phyloP scores from a whole-genome alignment of 2,888 invertebrate species.

The Villa cingulata region DNA sequence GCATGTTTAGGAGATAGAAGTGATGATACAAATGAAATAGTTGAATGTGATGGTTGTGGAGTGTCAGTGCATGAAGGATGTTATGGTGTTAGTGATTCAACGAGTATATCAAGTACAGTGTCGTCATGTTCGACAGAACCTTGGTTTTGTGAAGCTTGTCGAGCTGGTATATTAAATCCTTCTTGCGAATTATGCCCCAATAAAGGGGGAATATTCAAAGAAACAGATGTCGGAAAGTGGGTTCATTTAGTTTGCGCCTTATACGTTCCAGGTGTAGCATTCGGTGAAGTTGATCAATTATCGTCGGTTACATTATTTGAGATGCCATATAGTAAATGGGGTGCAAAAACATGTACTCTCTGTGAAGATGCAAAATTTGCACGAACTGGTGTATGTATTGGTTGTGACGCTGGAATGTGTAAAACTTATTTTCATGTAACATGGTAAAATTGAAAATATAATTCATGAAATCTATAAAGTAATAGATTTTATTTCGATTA shows the following conservation, averaged over 20 bases:
- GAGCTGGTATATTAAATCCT: conserved; percentile 76
- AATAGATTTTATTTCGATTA: too few relatives aligned
- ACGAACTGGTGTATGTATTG: conserved; percentile 88
- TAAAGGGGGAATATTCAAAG: conserved; percentile 81
- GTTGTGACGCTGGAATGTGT: conserved; percentile 98
- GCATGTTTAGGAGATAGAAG: conserved; percentile 87
- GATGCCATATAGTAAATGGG: conserved; percentile 96
- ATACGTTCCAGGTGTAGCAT: conserved; percentile 93
- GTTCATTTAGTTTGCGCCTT: conserved; percentile 95
- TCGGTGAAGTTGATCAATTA: conserved; percentile 85
- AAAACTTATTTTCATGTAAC: conserved; percentile 95
- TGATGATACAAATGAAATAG: conserved; percentile 89
- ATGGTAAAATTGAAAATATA: too few relatives aligned
- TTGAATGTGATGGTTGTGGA: conserved; percentile 94
- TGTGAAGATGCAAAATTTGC: conserved; percentile 80
- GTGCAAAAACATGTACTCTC: conserved; percentile 77
- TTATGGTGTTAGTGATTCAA: conserved; percentile 86
- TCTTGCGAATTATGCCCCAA: conserved; percentile 94
- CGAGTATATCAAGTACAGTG: conserved; percentile 82
- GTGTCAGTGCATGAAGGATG: conserved; percentile 96
- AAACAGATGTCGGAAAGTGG: conserved; percentile 96
- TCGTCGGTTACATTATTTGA: conserved; percentile 90
- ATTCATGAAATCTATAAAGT: too few relatives aligned
- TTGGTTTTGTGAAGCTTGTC: conserved; percentile 99
- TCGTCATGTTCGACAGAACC: conserved; percentile 94